Percentiles rank a stretch among this genome's conserved stretches.
These are phyloP conservation scores for Aricia artaxerxes DNA, from an alignment of 2,888 invertebrate genomes.

Conservation along the genomic window DNA sequence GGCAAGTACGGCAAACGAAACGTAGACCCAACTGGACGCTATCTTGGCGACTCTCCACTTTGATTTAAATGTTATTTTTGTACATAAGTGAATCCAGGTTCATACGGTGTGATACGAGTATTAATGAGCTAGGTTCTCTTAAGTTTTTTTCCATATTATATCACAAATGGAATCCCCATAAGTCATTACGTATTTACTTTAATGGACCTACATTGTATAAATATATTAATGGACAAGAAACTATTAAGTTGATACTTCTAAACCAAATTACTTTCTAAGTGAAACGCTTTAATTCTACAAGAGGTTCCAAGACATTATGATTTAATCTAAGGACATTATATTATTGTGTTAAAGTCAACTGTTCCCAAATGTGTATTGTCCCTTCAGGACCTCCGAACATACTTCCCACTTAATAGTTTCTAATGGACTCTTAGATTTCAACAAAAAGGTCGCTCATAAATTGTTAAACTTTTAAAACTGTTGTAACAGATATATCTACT, in stretches of 20 bases:
- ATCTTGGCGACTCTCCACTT: conserved; percentile 66
- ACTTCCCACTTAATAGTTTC: conserved; percentile 19
- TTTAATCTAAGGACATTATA: neutral
- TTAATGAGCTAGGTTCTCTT: neutral
- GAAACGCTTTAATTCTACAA: neutral
- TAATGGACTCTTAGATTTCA: conserved; percentile 21
- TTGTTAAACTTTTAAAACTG: neutral
- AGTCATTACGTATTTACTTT: no score
- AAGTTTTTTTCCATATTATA: neutral
- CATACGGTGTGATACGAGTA: conserved; percentile 22
- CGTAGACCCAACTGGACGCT: conserved; percentile 52
- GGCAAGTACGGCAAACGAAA: conserved; percentile 67
- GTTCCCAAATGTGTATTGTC: neutral
- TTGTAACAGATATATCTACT: neutral
- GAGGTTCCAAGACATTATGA: no score
- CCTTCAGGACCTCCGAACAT: neutral
- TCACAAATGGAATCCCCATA: neutral
- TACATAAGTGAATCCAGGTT: conserved; percentile 41
- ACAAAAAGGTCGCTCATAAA: conserved; percentile 20
- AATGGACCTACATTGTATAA: no score
- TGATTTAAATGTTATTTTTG: conserved; percentile 68
- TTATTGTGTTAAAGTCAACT: neutral
- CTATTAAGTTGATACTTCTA: no score
- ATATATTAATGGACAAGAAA: no score
- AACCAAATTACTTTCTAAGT: neutral